Conservation (phyloP, 2,888 invertebrate species). For the Celastrina argiolus region DNA sequence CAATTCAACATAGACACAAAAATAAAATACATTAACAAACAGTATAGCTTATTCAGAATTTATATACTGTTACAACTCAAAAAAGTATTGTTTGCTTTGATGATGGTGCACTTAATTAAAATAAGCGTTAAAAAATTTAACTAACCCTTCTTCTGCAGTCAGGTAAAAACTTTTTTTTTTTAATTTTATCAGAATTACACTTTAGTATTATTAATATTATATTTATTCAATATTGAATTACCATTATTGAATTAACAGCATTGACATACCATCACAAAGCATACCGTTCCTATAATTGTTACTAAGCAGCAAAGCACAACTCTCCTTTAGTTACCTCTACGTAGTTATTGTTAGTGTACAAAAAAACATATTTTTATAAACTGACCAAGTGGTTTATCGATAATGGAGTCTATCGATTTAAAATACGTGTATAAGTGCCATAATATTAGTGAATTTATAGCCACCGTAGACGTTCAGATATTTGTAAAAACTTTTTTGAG, state of each 20-base stretch:
- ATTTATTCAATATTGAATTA: neutral
- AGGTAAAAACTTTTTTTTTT: too few relatives aligned
- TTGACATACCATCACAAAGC: constrained; percentile 35
- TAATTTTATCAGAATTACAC: neutral
- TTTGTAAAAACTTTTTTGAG: neutral
- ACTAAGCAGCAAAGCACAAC: constrained; percentile 34
- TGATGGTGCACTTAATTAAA: neutral
- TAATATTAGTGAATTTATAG: constrained; percentile 36
- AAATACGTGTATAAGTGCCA: constrained; percentile 32
- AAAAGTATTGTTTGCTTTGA: neutral
- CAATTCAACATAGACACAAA: neutral
- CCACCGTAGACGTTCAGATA: neutral
- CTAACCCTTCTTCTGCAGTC: too few relatives aligned
- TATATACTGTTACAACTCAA: neutral
- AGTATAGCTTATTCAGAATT: neutral
- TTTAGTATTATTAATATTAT: neutral
- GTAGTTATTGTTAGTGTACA: constrained; percentile 4
- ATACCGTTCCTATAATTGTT: constrained; percentile 34
- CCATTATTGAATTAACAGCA: constrained; percentile 19
- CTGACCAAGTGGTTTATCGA: constrained; percentile 21
- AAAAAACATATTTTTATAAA: constrained; percentile 24
- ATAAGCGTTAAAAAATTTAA: too few relatives aligned
- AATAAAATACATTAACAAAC: neutral
- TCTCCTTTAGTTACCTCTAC: constrained; percentile 25
- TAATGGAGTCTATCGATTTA: constrained; percentile 17